Base-by-base conservation (phyloP, 1,140 invertebrate genomes). In the Drosophila mayri region DNA sequence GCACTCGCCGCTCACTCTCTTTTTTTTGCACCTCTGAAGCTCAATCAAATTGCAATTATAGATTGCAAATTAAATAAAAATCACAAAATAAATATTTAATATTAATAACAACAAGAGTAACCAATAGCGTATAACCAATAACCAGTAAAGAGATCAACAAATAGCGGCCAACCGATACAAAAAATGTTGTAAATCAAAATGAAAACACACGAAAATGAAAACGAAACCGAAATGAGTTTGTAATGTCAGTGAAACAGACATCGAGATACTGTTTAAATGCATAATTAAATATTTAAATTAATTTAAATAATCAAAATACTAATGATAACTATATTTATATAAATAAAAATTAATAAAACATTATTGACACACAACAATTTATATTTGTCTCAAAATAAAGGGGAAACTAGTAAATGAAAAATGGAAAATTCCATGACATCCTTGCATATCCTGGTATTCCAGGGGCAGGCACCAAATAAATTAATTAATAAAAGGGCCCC, bases 61-160 rank as follows among this genome's bases (percentile, higher is more conserved):
- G 76, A 88, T 88, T 80, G 84, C 80, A 88, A 88, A 90, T 84
- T 84, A 90, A 88, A 88, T 86, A 88, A 79, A 90, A 77, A 90
- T 80, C 72, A 82, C 73, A 81, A 84, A 88, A 90, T 88, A 88
- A 88, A 88, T 90, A 88, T 88, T 88, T 90, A 90, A 88, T 88
- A 84, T 90, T 78, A 88, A 90, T 90, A 90, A 81, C 54, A 84
- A 61, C 43, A 63, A 61, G 30, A 62, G 62, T 28, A 74, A 40
- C 32, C 28, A 62, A 62, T 30, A 32, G 8, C 35, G 37, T 40
- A n/a, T 18, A 71, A 37, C 12, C 40, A 18, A 4, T 41, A 41
- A 43, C 14, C 20, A 59, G 30, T 54, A 64, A 59, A 46, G 43
- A 61, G 55, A 75, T 43, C 60, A 60, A 55, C 71, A 80, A 68